These are phyloP conservation scores for Hirudinaria manillensis DNA, from an alignment of 2,888 invertebrate genomes.

Conservation along the genomic window DNA sequence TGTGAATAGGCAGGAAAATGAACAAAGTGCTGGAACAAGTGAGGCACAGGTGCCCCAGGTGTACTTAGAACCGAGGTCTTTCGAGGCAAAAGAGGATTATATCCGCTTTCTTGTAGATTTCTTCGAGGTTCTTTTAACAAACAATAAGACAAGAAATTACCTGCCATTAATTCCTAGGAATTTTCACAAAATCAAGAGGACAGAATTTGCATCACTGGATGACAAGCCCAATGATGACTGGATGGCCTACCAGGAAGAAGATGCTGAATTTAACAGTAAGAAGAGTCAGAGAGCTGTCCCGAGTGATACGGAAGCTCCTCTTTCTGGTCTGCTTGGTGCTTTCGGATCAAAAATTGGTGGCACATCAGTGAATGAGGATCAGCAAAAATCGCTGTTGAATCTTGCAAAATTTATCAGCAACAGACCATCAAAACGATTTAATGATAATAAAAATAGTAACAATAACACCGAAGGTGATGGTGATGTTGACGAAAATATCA, in stretches of 20 bases:
- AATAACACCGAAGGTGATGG: neutral
- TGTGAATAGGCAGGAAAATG: neutral
- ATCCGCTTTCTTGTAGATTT: slow-evolving; percentile 15
- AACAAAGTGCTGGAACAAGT: neutral
- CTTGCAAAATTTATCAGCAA: neutral
- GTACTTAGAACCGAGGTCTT: neutral
- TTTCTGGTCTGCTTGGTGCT: neutral
- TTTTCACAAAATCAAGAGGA: neutral
- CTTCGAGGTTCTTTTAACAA: slow-evolving; percentile 3
- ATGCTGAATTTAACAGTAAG: neutral
- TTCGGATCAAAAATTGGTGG: neutral
- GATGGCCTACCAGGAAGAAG: neutral
- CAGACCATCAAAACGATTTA: neutral
- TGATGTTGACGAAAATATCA: slow-evolving; percentile 1
- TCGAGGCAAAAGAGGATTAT: neutral
- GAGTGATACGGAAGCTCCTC: neutral
- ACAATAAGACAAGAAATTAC: neutral
- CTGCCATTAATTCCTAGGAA: neutral
- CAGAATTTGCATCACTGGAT: neutral
- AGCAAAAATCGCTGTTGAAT: neutral
- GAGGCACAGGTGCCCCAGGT: neutral
- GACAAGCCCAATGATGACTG: neutral
- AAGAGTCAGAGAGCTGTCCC: neutral
- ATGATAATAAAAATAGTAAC: slow-evolving; percentile 19
- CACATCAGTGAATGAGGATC: neutral